Percentiles rank a stretch among this genome's conserved stretches.
phyloP scores from a whole-genome alignment of 2,888 invertebrate genomes.

The Lycocerus yunnanus region DNA sequence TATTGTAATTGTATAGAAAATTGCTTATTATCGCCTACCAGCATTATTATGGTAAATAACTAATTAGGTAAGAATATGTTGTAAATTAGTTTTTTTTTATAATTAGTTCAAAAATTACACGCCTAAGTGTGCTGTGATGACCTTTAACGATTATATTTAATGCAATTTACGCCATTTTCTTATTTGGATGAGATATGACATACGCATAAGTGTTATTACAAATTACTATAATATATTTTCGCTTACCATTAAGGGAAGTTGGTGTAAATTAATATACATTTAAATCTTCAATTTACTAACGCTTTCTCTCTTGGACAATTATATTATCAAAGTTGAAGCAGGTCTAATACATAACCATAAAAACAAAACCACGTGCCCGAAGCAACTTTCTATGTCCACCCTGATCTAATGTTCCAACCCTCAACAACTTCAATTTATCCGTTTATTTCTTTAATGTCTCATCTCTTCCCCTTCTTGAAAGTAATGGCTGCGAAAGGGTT shows the following conservation, averaged over 20 bases:
- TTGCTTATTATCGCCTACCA: neutral
- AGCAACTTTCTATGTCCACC: conserved; percentile 32
- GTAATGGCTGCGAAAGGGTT: conserved; percentile 26
- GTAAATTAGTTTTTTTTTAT: neutral
- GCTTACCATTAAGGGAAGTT: neutral
- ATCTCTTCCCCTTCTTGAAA: conserved; percentile 17
- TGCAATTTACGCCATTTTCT: neutral
- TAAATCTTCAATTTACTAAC: neutral
- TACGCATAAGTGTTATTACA: neutral
- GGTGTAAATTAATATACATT: neutral
- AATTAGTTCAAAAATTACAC: neutral
- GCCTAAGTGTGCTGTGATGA: neutral
- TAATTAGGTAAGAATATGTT: neutral
- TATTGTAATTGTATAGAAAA: neutral
- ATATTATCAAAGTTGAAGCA: conserved; percentile 9
- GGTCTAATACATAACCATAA: conserved; percentile 33
- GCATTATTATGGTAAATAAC: neutral
- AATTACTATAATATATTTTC: neutral
- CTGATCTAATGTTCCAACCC: conserved; percentile 30
- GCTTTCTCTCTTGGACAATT: neutral
- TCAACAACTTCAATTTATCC: conserved; percentile 30
- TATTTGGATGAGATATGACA: neutral
- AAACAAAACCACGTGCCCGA: conserved; percentile 32
- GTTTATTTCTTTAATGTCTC: conserved; percentile 27
- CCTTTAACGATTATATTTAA: neutral